Evolutionary conservation across 2,113 vertebrate genomes (phyloP).

Genomic region (Eubucco bourcierii): DNA sequence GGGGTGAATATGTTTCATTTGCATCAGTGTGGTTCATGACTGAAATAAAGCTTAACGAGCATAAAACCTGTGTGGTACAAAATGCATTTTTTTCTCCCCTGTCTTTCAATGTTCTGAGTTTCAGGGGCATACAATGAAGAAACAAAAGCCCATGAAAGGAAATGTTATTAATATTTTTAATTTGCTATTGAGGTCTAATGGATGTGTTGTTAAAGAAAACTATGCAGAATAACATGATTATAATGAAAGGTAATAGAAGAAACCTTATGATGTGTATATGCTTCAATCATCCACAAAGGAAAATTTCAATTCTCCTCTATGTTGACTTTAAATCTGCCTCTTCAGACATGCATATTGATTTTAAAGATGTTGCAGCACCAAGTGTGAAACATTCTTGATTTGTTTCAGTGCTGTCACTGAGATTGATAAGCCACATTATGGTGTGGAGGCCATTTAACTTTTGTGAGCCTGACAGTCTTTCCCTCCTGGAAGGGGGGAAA

Average conservation of each 20-base stretch:
- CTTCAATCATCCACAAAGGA: neutral
- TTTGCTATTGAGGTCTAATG: no score
- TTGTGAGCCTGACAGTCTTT: constrained; percentile 9
- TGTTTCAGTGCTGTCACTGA: constrained; percentile 20
- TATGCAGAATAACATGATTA: neutral
- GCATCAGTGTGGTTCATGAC: neutral
- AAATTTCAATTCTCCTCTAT: neutral
- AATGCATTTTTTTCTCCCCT: neutral
- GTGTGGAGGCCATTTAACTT: constrained; percentile 35
- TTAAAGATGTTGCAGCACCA: neutral
- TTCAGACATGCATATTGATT: constrained; percentile 10
- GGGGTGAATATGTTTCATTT: neutral
- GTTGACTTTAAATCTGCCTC: neutral
- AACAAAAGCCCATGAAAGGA: neutral
- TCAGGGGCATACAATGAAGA: neutral
- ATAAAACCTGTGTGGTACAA: neutral
- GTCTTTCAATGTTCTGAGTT: neutral
- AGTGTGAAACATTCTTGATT: neutral
- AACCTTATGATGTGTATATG: neutral
- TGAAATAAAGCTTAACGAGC: neutral
- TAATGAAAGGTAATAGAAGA: neutral
- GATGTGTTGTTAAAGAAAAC: no score
- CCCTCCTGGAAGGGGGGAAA: neutral
- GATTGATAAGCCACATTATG: constrained; percentile 32
- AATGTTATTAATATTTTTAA: no score